Percentiles rank a stretch among this genome's conserved stretches.
These are phyloP conservation scores for Stenurella melanura DNA, from an alignment of 2,888 invertebrate genomes.

Conservation along the genomic window DNA sequence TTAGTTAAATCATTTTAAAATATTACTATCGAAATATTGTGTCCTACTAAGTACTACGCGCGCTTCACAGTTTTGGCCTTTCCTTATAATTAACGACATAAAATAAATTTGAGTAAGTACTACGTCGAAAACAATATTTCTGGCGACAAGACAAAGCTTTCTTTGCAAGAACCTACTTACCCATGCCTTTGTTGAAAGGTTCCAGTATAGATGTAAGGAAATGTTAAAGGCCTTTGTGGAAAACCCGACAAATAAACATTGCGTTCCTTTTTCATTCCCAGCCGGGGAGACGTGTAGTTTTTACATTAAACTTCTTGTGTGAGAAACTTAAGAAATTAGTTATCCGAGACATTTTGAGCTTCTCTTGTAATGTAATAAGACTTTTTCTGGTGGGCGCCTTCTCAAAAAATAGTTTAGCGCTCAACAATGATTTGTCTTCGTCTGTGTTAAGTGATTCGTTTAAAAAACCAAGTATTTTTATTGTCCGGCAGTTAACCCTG, in stretches of 20 bases:
- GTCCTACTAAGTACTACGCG: too few relatives aligned
- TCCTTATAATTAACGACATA: too few relatives aligned
- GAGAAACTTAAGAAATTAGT: slow-evolving; percentile 25
- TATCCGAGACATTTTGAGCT: slow-evolving; percentile 15
- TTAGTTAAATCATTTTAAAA: too few relatives aligned
- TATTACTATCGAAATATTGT: too few relatives aligned
- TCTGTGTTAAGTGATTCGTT: slow-evolving; percentile 7
- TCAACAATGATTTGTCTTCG: background rate
- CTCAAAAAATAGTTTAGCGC: background rate
- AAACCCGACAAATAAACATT: background rate
- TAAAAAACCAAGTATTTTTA: background rate
- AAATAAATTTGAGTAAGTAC: too few relatives aligned
- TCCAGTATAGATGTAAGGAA: background rate
- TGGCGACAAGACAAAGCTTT: background rate
- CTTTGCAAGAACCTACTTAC: background rate
- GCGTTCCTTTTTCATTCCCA: background rate
- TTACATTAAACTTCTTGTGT: slow-evolving; percentile 3
- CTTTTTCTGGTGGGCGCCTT: background rate
- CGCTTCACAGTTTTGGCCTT: too few relatives aligned
- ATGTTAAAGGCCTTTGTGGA: background rate
- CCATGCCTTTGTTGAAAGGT: background rate
- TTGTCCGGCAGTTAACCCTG: background rate
- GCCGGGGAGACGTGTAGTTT: background rate
- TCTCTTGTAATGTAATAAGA: slow-evolving; percentile 20
- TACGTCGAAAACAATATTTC: too few relatives aligned